Evolutionary conservation across 2,797 vertebrate species (phyloP).

Genomic region (Sebastes hopkinsi): DNA sequence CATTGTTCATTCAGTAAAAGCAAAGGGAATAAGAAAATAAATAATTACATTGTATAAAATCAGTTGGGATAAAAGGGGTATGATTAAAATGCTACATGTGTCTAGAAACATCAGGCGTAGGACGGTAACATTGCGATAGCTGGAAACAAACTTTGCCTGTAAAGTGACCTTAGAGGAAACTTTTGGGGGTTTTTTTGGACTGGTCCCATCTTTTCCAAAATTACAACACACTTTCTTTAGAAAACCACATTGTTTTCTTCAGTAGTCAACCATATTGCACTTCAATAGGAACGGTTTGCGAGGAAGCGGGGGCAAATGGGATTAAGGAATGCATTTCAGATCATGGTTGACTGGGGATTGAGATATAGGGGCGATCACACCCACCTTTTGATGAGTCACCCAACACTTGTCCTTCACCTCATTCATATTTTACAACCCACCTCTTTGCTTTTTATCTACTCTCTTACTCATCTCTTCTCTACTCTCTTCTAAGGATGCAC

Average conservation of each 20-base stretch:
- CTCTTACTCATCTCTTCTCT: not conserved
- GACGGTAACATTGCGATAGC: not conserved
- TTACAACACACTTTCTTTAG: not conserved
- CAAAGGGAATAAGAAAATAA: conserved; percentile 65
- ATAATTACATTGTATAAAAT: conserved; percentile 52
- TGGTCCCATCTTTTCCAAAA: conserved; percentile 8
- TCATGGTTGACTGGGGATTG: not conserved
- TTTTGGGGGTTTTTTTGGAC: not conserved
- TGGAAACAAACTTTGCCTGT: not conserved
- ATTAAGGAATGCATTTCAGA: conserved; percentile 18
- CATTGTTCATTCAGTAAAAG: conserved; percentile 39
- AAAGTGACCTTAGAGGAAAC: conserved; percentile 28
- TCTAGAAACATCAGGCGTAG: conserved; percentile 1
- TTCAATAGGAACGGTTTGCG: conserved; percentile 26
- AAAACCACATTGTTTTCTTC: conserved; percentile 38
- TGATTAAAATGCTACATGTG: conserved; percentile 56
- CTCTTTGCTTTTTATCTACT: not conserved
- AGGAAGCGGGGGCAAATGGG: not conserved
- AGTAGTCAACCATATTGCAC: conserved; percentile 79
- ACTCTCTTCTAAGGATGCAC: conserved; percentile 3
- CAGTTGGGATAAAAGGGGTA: not conserved
- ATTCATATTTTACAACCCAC: not conserved
- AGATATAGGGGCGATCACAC: not conserved
- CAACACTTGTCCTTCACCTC: not conserved
- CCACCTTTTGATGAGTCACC: not conserved